These are phyloP conservation scores for Hyles euphorbiae DNA, from an alignment of 1,140 invertebrate genomes.

Conservation along the genomic window DNA sequence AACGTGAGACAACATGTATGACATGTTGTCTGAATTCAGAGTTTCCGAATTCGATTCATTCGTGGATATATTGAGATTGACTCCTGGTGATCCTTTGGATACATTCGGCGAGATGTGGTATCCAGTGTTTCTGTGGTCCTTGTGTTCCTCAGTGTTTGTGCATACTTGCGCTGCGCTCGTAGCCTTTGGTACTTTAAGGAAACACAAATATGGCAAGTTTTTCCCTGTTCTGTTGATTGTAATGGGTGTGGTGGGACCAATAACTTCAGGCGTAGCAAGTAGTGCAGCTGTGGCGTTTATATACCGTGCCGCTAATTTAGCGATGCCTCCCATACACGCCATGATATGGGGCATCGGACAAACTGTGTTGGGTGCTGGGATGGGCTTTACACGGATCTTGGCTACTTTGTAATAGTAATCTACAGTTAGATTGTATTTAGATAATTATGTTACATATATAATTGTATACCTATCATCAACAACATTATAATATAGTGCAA, in stretches of 20 bases:
- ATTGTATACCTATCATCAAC: constrained; percentile 22
- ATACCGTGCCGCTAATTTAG: constrained; percentile 90
- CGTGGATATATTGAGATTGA: constrained; percentile 78
- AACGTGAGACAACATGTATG: constrained; percentile 69
- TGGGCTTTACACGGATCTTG: constrained; percentile 94
- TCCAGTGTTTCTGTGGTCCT: constrained; percentile 94
- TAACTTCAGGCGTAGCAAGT: constrained; percentile 91
- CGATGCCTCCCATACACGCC: constrained; percentile 93
- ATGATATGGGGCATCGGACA: constrained; percentile 95
- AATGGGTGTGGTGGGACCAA: constrained; percentile 90
- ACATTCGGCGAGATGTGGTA: constrained; percentile 96
- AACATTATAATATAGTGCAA: constrained; percentile 26
- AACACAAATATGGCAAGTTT: constrained; percentile 95
- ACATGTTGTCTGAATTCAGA: constrained; percentile 77
- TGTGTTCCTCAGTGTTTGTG: constrained; percentile 94
- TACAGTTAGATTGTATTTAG: constrained; percentile 13
- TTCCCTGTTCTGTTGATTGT: constrained; percentile 91
- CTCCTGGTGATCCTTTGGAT: constrained; percentile 77
- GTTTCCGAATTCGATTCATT: constrained; percentile 80
- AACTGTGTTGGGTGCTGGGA: constrained; percentile 89
- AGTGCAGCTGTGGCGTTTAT: constrained; percentile 96
- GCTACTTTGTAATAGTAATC: constrained; percentile 85
- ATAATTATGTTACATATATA: constrained; percentile 18
- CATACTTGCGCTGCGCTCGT: constrained; percentile 93
- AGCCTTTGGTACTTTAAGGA: constrained; percentile 91